phyloP scores from a whole-genome alignment of 2,797 vertebrate genomes.

The Crax fasciolata region DNA sequence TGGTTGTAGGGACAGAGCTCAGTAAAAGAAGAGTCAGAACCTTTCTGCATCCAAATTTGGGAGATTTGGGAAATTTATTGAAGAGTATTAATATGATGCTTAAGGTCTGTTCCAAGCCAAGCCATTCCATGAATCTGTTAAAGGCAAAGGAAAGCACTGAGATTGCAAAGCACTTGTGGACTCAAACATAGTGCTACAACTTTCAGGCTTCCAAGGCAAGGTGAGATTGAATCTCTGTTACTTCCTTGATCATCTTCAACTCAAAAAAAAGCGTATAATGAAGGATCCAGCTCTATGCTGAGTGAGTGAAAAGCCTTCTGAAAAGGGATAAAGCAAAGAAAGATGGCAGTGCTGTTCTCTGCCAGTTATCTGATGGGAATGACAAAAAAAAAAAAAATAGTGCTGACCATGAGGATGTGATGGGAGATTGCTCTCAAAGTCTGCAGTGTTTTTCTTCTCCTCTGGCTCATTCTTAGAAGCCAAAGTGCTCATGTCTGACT shows the following conservation, averaged over 20 bases:
- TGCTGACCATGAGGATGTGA: neutral
- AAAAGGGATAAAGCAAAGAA: neutral
- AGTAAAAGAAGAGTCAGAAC: neutral
- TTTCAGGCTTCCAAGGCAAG: neutral
- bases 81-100: no score
- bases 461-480: neutral
- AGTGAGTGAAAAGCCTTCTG: neutral
- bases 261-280: neutral
- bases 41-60: neutral
- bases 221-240: neutral
- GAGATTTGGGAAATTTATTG: fast-evolving
- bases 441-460: neutral
- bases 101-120: no score
- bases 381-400: neutral
- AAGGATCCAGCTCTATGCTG: neutral
- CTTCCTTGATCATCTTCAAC: neutral
- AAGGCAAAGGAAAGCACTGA: neutral
- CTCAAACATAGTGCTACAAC: neutral
- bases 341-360: neutral
- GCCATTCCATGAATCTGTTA: neutral
- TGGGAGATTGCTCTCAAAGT: neutral
- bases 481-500: neutral
- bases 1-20: neutral
- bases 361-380: neutral
- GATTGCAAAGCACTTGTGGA: fast-evolving